Percentiles rank a stretch among this genome's conserved stretches.
phyloP scores from a whole-genome alignment of 2,797 vertebrate genomes.

The Malacoctenus gilli region DNA sequence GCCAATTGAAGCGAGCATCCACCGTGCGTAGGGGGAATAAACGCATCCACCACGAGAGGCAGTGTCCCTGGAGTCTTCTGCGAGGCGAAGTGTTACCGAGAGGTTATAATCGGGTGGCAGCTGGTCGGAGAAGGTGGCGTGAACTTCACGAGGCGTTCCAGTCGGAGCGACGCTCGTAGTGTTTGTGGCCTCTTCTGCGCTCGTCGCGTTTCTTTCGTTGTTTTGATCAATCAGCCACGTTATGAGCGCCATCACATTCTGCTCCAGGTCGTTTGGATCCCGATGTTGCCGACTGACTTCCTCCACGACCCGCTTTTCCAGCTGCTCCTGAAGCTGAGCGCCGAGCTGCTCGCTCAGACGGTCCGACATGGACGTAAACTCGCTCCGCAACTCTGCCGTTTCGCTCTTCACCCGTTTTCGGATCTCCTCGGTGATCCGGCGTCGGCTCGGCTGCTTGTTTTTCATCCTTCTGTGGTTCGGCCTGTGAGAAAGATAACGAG shows the following conservation, averaged over 20 bases:
- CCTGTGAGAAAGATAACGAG: no score
- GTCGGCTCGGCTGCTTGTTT: no score
- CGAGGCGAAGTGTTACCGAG: no score
- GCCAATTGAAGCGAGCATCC: no score
- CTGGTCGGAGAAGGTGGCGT: no score
- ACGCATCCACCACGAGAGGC: no score
- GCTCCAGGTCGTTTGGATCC: neutral
- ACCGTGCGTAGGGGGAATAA: no score
- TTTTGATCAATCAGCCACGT: neutral
- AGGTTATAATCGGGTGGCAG: no score
- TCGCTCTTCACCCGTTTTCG: slow-evolving; percentile 28
- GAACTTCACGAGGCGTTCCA: neutral
- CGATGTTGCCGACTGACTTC: neutral
- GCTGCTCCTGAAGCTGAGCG: neutral
- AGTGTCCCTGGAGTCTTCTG: no score
- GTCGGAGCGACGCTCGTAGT: neutral
- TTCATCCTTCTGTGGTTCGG: no score
- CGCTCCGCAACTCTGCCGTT: slow-evolving; percentile 5
- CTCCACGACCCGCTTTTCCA: neutral
- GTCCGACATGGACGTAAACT: neutral
- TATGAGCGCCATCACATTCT: neutral
- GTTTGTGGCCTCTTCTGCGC: neutral
- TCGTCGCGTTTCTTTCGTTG: neutral
- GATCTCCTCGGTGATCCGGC: slow-evolving; percentile 33
- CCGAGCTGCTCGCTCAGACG: slow-evolving; percentile 10